Evolutionary conservation across 1,140 invertebrate genomes (phyloP), one percentile per base, ranked within the genome.

Genomic region (Zophobas atratus): DNA sequence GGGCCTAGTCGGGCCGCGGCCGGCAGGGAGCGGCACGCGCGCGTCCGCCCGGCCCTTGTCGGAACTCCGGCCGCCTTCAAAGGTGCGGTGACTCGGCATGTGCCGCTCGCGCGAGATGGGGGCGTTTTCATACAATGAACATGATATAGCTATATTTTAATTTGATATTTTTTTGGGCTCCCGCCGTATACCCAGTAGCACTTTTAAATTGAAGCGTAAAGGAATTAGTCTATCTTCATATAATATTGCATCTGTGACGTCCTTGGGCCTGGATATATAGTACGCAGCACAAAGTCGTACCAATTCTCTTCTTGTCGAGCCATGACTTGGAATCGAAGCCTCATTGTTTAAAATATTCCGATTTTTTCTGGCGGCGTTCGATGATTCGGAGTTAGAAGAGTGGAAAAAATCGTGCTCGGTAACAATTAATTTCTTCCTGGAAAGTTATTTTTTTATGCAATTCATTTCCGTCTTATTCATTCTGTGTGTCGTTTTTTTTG

Each of bases 131-230:
- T 73, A 43, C 60, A 43, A 67, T 43, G 63, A 70, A 71, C 78
- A 74, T 81, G 80, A 81, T 80, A 78, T 55, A 72, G 78, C 74
- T 77, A 80, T 81, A 81, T 81, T 81, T 81, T 81, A 81, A 81
- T 81, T 81, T 77, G 79, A 81, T 79, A 80, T 81, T 81, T 81
- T 81, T 80, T 79, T 70, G 76, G 77, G 33, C 8, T 56, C 39
- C 20, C 76, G 55, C 34, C 53, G 76, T 81, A 51, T 51, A 81
- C 77, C 80, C 80, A 80, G 80, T 81, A 81, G 80, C 80, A 81
- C 80, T 81, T 81, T 81, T 80, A 81, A 80, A 81, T 81, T 81
- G 78, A 80, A 81, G 70, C 80, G 79, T 81, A 76, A 81, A 81
- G 79, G 73, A 81, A 81, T 81, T 81, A 78, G 78, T 80, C 63